A percentile compares a stretch with the other conserved stretches of the same genome.
phyloP scores from a whole-genome alignment of 2,113 vertebrate species.

The Uria lomvia region DNA sequence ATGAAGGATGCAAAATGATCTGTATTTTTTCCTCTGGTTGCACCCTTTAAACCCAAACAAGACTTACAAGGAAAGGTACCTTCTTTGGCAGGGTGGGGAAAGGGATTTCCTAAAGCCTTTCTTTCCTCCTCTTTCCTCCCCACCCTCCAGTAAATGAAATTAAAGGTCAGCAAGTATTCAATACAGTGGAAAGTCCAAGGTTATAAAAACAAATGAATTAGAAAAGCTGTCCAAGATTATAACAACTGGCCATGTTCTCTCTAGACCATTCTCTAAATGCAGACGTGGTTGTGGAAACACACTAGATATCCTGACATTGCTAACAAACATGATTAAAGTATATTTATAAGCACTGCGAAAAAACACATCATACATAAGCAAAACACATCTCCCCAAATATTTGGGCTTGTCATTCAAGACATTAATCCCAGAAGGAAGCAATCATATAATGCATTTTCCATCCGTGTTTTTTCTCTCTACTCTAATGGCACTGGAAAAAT shows the following conservation, averaged over 20 bases:
- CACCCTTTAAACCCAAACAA: not conserved
- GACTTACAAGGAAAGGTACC: not conserved
- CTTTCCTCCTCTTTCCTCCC: slow-evolving; percentile 36
- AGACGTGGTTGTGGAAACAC: not conserved
- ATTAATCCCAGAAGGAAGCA: not conserved
- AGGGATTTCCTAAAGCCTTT: slow-evolving; percentile 42
- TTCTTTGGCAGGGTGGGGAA: slow-evolving; percentile 13
- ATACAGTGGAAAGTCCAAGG: not conserved
- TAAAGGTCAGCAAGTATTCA: slow-evolving; percentile 33
- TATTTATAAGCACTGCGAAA: not conserved
- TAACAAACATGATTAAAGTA: not conserved
- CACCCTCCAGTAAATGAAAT: slow-evolving; percentile 24
- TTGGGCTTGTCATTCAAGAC: not conserved
- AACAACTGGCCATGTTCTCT: not conserved
- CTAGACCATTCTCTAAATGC: not conserved
- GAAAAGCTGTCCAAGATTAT: not conserved
- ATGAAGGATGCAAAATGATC: not conserved
- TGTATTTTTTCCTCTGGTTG: not conserved
- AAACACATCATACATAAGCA: not conserved
- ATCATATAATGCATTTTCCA: not conserved
- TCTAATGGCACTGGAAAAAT: not conserved
- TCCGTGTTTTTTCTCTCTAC: not conserved
- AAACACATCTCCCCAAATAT: not conserved
- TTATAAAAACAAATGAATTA: slow-evolving; percentile 1
- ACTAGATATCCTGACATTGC: not conserved